A percentile compares a stretch with the other conserved stretches of the same genome.
These are phyloP conservation scores for Neogobius melanostomus DNA, from an alignment of 2,113 vertebrate genomes.

Conservation along the genomic window DNA sequence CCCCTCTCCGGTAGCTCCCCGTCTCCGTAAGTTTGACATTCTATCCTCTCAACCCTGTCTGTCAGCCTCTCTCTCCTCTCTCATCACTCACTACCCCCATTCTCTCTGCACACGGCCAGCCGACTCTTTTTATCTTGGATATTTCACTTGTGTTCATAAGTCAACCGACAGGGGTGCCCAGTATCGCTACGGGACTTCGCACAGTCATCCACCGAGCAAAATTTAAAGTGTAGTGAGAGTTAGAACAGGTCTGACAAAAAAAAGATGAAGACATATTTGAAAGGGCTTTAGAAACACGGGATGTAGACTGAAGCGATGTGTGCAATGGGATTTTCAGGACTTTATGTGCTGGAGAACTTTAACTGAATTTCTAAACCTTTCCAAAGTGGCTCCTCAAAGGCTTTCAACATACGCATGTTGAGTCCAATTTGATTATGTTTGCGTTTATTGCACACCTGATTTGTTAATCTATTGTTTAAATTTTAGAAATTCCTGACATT, in stretches of 20 bases:
- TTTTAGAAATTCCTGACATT: too few relatives aligned
- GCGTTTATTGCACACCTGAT: too few relatives aligned
- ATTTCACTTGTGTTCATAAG: constrained; percentile 17
- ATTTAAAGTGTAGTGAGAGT: background rate
- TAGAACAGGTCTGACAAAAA: background rate
- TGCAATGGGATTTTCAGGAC: background rate
- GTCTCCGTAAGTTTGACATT: constrained; percentile 46
- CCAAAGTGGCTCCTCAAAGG: too few relatives aligned
- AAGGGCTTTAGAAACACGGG: background rate
- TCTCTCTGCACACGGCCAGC: constrained; percentile 32
- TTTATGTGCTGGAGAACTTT: background rate
- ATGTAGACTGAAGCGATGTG: background rate
- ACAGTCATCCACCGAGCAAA: background rate
- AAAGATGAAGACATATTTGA: background rate
- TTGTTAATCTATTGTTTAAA: too few relatives aligned
- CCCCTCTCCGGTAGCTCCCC: constrained; percentile 6
- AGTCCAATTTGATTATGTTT: too few relatives aligned
- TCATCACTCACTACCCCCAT: constrained; percentile 44
- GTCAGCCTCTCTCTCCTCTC: constrained; percentile 30
- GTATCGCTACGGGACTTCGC: background rate
- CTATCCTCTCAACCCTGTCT: constrained; percentile 31
- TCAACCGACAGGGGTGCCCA: background rate
- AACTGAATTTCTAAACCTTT: too few relatives aligned
- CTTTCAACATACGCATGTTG: too few relatives aligned
- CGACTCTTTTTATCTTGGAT: constrained; percentile 14